These are phyloP conservation scores for Hypothenemus hampei DNA, from an alignment of 1,140 invertebrate species.

Conservation along the genomic window DNA sequence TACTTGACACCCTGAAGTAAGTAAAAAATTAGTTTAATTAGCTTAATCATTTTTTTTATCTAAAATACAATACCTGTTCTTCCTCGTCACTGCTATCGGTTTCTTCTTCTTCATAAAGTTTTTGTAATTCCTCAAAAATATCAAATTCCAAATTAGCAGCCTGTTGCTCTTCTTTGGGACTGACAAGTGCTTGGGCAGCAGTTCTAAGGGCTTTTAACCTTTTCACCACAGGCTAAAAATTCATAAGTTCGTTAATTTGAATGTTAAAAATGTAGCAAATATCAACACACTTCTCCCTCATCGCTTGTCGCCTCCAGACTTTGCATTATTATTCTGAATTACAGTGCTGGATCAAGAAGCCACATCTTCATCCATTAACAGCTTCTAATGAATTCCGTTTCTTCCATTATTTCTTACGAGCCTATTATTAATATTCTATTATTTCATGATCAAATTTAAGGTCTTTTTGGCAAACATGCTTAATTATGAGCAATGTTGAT, in stretches of 20 bases:
- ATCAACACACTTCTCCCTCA: constrained; percentile 54
- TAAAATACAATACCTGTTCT: constrained; percentile 2
- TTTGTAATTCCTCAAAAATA: constrained; percentile 37
- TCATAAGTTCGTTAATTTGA: background rate
- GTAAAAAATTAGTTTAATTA: background rate
- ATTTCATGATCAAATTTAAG: no score
- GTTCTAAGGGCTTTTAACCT: constrained; percentile 40
- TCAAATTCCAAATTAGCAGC: constrained; percentile 24
- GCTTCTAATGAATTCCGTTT: background rate
- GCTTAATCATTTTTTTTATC: background rate
- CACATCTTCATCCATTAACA: constrained; percentile 32
- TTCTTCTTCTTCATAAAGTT: constrained; percentile 40
- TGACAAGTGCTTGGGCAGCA: constrained; percentile 38
- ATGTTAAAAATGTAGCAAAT: background rate
- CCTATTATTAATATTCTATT: background rate
- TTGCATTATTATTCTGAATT: constrained; percentile 52
- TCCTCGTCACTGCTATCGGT: constrained; percentile 8
- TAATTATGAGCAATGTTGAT: background rate
- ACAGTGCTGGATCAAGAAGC: constrained; percentile 46
- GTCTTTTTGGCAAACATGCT: no score
- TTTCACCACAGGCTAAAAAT: constrained; percentile 40
- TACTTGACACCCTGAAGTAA: constrained; percentile 58
- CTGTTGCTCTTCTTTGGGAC: constrained; percentile 34
- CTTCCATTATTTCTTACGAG: constrained; percentile 1
- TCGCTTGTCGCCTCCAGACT: constrained; percentile 58